Evolutionary conservation across 2,797 vertebrate genomes (phyloP).

Genomic region (Macroramphosus scolopax): DNA sequence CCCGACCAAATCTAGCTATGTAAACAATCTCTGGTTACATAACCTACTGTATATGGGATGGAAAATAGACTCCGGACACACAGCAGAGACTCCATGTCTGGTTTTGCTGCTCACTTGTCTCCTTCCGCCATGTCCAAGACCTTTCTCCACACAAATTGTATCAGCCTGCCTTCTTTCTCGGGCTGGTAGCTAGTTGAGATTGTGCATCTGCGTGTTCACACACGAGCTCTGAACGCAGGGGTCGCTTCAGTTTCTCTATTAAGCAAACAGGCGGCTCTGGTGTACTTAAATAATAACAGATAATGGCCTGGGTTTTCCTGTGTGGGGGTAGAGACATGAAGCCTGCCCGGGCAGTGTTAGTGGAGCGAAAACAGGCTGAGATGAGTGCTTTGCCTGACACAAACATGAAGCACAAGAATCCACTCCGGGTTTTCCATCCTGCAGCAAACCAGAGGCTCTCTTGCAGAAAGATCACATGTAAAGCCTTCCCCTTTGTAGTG

Average conservation of each 20-base stretch:
- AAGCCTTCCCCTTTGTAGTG: conserved; percentile 91
- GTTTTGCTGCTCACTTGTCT: conserved; percentile 72
- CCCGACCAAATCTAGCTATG: conserved; percentile 53
- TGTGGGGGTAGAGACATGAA: conserved; percentile 27
- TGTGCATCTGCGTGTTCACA: conserved; percentile 27
- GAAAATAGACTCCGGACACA: conserved; percentile 48
- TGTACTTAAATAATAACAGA: conserved; percentile 11
- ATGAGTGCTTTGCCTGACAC: conserved; percentile 24
- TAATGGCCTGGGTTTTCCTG: conserved; percentile 6
- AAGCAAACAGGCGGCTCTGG: conserved; percentile 15
- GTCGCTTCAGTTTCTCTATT: conserved; percentile 21
- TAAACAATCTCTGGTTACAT: conserved; percentile 79
- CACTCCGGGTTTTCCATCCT: conserved; percentile 77
- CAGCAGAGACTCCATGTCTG: conserved; percentile 64
- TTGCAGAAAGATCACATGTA: conserved; percentile 90
- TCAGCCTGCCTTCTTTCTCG: conserved; percentile 53
- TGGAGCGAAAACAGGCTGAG: conserved; percentile 30
- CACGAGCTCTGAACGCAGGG: conserved; percentile 33
- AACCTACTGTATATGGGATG: conserved; percentile 64
- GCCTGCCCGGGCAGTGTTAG: conserved; percentile 25
- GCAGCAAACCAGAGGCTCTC: conserved; percentile 81
- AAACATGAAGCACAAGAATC: conserved; percentile 58
- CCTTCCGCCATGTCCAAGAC: conserved; percentile 62
- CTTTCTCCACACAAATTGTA: conserved; percentile 61
- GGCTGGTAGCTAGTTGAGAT: conserved; percentile 42